A percentile compares a stretch with the other conserved stretches of the same genome.
Evolutionary conservation across 2,888 invertebrate genomes (phyloP).

Genomic region (Andrena minutula): DNA sequence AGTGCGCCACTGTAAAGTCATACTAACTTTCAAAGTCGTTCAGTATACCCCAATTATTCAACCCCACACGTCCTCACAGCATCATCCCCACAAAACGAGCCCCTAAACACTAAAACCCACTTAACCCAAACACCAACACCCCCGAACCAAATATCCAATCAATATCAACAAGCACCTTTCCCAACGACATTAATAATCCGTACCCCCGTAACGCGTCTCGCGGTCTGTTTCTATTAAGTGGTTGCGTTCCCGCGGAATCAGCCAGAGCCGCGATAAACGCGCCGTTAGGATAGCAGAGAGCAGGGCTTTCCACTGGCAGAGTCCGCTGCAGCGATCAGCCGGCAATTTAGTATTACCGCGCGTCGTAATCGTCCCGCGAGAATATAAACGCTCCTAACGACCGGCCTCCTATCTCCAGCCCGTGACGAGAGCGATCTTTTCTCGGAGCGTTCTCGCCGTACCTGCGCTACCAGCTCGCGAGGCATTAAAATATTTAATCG

Average conservation of each 20-base stretch:
- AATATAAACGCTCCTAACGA: conserved; percentile 63
- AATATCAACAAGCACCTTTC: conserved; percentile 11
- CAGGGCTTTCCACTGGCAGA: conserved; percentile 7
- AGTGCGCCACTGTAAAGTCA: no score
- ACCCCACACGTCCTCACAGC: no score
- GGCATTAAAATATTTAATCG: conserved; percentile 54
- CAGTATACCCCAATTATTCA: no score
- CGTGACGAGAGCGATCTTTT: conserved; percentile 58
- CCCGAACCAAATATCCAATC: no score
- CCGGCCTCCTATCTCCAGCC: conserved; percentile 58
- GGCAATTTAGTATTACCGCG: conserved; percentile 56
- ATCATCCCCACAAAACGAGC: no score
- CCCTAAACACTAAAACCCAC: no score
- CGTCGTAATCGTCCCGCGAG: conserved; percentile 54
- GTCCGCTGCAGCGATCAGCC: conserved; percentile 43
- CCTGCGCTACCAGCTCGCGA: conserved; percentile 17
- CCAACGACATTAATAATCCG: conserved; percentile 35
- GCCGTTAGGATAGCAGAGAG: neutral
- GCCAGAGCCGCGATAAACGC: conserved; percentile 17
- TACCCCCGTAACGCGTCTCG: conserved; percentile 16
- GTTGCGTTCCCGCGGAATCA: conserved; percentile 23
- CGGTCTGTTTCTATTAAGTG: conserved; percentile 43
- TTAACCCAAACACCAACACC: no score
- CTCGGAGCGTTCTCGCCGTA: conserved; percentile 41
- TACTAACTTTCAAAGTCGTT: no score